Conservation (phyloP, 2,113 vertebrate species). For the Poecilia latipinna region DNA sequence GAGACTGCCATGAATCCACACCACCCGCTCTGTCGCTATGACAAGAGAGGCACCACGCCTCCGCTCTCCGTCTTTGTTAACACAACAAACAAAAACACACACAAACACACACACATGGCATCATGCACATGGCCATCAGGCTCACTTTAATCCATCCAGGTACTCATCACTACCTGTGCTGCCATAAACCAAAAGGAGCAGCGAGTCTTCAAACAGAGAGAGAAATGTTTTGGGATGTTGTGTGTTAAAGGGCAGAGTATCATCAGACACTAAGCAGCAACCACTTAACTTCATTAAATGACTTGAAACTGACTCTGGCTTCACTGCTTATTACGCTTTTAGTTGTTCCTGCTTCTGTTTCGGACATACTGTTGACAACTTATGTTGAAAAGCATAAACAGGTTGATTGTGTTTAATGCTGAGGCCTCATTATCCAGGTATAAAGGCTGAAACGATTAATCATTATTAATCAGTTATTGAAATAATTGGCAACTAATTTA, state of each 20-base stretch:
- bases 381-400: too few relatives aligned
- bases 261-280: constrained; percentile 41
- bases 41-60: constrained; percentile 33
- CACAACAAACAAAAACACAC: constrained; percentile 48
- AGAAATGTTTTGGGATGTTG: constrained; percentile 42
- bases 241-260: constrained; percentile 41
- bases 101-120: constrained; percentile 33
- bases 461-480: too few relatives aligned
- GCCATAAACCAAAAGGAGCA: constrained; percentile 4
- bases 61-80: constrained; percentile 60
- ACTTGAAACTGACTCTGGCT: not conserved
- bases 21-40: constrained; percentile 39
- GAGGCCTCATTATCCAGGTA: too few relatives aligned
- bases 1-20: constrained; percentile 48
- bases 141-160: constrained; percentile 24
- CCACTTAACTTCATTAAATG: not conserved
- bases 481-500: too few relatives aligned
- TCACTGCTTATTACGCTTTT: not conserved
- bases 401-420: too few relatives aligned
- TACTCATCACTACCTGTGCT: constrained; percentile 40
- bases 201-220: constrained; percentile 6
- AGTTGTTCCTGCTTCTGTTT: too few relatives aligned
- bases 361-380: too few relatives aligned
- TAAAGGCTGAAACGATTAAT: too few relatives aligned
- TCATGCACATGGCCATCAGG: constrained; percentile 21